Percentiles rank a stretch among this genome's conserved stretches.
Evolutionary conservation across 2,888 invertebrate species (phyloP).

Genomic region (Clepsis dumicolana): DNA sequence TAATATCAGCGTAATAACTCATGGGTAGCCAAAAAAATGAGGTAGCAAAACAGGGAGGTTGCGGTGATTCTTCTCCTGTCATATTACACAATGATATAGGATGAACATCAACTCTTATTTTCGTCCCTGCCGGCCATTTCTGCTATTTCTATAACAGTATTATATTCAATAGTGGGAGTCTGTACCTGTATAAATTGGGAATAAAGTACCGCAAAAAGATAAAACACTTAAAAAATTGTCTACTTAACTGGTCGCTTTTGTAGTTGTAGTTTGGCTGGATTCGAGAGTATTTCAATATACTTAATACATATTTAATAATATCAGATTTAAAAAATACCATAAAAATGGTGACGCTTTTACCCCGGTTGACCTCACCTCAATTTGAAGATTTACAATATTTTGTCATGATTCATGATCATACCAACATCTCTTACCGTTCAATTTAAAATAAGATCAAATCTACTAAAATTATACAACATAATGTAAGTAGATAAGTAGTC

Average conservation of each 20-base stretch:
- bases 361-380: too few species aligned
- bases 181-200: background rate
- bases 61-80: constrained; percentile 21
- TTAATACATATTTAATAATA: too few species aligned
- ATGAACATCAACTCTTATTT: constrained; percentile 22
- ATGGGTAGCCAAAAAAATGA: constrained; percentile 6
- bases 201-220: background rate
- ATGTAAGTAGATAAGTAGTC: too few species aligned
- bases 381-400: too few species aligned
- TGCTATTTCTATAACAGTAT: constrained; percentile 5
- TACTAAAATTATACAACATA: too few species aligned
- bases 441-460: too few species aligned
- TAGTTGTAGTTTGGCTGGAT: too few species aligned
- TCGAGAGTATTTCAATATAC: too few species aligned
- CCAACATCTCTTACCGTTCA: too few species aligned
- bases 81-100: constrained; percentile 22
- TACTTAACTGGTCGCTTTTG: background rate
- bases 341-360: too few species aligned
- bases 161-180: background rate
- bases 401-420: too few species aligned
- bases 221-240: background rate
- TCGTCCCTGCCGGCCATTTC: background rate
- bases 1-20: constrained; percentile 12
- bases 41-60: constrained; percentile 2
- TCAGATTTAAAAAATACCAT: too few species aligned